A percentile compares a stretch with the other conserved stretches of the same genome.
These are phyloP conservation scores for Lampris incognitus DNA, from an alignment of 2,113 vertebrate genomes.

Conservation along the genomic window DNA sequence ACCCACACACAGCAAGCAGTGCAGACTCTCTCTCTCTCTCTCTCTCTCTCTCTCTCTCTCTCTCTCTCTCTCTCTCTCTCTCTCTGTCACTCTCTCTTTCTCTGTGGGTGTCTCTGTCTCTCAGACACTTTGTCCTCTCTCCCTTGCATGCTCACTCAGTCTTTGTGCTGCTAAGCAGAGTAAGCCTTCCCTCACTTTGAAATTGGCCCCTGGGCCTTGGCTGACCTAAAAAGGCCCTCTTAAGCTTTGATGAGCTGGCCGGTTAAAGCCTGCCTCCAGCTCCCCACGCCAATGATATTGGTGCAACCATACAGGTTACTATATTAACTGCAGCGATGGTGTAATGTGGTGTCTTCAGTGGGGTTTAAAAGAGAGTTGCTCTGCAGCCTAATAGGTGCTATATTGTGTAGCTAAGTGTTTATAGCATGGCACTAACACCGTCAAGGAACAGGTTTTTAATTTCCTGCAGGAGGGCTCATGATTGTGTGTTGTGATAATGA, in stretches of 20 bases:
- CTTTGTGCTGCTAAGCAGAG: background rate
- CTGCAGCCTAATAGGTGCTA: too few species aligned
- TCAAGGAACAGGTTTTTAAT: too few species aligned
- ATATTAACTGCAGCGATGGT: background rate
- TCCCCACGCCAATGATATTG: background rate
- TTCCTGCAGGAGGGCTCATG: too few species aligned
- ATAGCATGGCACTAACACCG: too few species aligned
- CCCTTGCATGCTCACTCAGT: background rate
- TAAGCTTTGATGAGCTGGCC: constrained; percentile 9
- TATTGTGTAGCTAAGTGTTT: too few species aligned
- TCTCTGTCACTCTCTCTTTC: background rate
- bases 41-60: constrained; percentile 15
- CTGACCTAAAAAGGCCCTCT: constrained; percentile 37
- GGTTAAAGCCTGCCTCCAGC: background rate
- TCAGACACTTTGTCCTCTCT: background rate
- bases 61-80: constrained; percentile 10
- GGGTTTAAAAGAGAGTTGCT: too few species aligned
- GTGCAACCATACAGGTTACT: constrained; percentile 2
- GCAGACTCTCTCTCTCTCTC: background rate
- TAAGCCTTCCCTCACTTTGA: constrained; percentile 3
- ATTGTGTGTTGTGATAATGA: too few species aligned
- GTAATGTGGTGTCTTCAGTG: too few species aligned
- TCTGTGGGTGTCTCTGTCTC: constrained; percentile 2
- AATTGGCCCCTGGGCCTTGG: constrained; percentile 31
- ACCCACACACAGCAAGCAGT: constrained; percentile 1